Evolutionary conservation across 1,140 invertebrate species (phyloP), one percentile per base, ranked within the genome.

Genomic region (Penaeus indicus): DNA sequence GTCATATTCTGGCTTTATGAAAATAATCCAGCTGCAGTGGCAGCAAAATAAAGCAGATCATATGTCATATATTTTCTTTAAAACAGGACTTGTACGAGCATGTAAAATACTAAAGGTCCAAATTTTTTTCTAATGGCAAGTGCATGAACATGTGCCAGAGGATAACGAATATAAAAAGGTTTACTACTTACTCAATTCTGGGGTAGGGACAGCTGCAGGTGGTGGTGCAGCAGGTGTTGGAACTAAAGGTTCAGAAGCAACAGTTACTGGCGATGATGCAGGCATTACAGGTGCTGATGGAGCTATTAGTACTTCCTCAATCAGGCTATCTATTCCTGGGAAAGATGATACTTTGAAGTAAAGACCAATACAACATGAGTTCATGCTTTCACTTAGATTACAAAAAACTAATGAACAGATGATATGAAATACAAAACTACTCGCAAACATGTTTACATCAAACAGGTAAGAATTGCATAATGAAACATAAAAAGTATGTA

Each of bases 181-280:
- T 54, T 78, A 78, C 42, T n/a, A 84, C 85, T 32, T 86, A 86
- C 85, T 79, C 18, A 64, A 64, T 21, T 86, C 85, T 64, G 88
- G 54, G 62, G 62, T 47, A 25, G 83, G 83, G 27, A 62, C 54
- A 75, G 22, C 25, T 18, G 81, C 42, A 78, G 81, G 5, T 27
- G 85, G 72, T 47, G 88, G 75, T 60, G 69, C 32, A 38, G 81
- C 81, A 72, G 69, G 69, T 63, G 72, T 69, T 22, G 88, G 69
- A 18, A 85, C 18, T 47, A 80, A 21, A 18, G 61, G 42, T 22
- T 84, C 83, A 19, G 67, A 61, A n/a, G 64, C 22, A 47, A 25
- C 32, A 42, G 67, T 38, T 63, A 27, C 27, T 0, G 77, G 47
- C 11, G 38, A 13, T 8, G 69, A 21, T 8, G 82, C 64, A 60